Percentiles rank a stretch among this genome's conserved stretches.
phyloP scores from a whole-genome alignment of 2,113 vertebrate genomes.

The Mus musculus region DNA sequence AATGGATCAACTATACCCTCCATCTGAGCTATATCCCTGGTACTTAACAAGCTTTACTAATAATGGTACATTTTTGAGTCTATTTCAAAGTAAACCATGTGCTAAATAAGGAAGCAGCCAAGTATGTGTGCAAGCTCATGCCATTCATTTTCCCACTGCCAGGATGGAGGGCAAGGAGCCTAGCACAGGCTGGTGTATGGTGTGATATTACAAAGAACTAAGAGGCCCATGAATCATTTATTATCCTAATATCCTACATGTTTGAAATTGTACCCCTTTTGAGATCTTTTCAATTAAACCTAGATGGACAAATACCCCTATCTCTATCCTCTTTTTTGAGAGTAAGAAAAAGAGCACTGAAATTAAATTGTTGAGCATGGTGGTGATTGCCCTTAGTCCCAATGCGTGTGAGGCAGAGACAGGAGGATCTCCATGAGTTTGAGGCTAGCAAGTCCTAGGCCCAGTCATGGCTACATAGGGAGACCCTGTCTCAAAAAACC shows the following conservation, averaged over 20 bases:
- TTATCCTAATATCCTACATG: neutral
- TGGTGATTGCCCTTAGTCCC: neutral
- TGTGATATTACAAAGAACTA: neutral
- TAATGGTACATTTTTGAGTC: neutral
- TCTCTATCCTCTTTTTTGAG: neutral
- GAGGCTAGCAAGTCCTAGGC: neutral
- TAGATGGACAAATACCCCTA: neutral
- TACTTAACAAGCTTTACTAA: neutral
- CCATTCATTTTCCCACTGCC: neutral
- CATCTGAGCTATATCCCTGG: neutral
- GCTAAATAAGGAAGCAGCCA: neutral
- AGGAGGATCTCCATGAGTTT: neutral
- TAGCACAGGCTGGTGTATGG: neutral
- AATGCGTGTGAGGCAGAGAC: neutral
- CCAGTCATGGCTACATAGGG: neutral
- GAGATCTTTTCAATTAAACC: neutral
- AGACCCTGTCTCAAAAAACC: neutral
- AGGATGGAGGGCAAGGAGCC: neutral
- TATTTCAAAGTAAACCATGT: slow-evolving; percentile 48
- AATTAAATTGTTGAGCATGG: neutral
- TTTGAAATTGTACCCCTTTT: slow-evolving; percentile 1
- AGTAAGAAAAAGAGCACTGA: neutral
- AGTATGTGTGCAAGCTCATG: neutral
- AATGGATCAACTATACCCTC: slow-evolving; percentile 2
- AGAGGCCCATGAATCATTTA: neutral